Evolutionary conservation across 1,140 invertebrate genomes (phyloP), one percentile per base, ranked within the genome.

Genomic region (Papilio helenus): DNA sequence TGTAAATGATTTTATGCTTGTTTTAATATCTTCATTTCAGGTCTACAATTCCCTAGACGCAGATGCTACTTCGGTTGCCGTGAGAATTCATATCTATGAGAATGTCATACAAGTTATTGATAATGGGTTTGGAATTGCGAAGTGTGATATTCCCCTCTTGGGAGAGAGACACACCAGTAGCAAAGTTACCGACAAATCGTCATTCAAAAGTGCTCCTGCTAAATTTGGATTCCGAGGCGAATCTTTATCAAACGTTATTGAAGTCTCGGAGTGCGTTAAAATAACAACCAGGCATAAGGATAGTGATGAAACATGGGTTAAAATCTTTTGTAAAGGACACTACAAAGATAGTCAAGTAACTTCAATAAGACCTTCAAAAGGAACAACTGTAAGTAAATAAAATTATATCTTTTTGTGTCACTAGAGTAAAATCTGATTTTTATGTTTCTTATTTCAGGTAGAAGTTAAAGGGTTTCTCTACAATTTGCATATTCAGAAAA

Each of bases 21-120:
- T 81, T 58, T 46, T 71, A 49, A 49, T 34, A 76, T 80, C 76
- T 78, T 76, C 10, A 72, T 93, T 93, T 71, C 81, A 96, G 96
- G 94, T 96, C n/a, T 94, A 96, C 77, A 97, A 97, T 91, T 94
- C 96, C 58, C 87, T 97, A 79, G 96, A 97, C 93, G 96, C 96
- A 55, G 92, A 94, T 78, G 95, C 96, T 7, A 95, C 95, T 26
- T 96, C 96, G 49, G 95, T 97, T 77, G 96, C 96, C 58, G 92
- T 97, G 58, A 90, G 96, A 85, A 82, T 97, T 12, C 94, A 96
- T 86, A 89, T 97, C 39, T 80, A 92, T 61, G 95, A 94, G 79
- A 95, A 95, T 84, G 95, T 94, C 81, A 93, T 97, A 79, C 96
- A 97, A 94, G 96, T 97, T 12, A 94, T 97, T 61, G 96, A 97